Evolutionary conservation across 2,113 vertebrate species (phyloP).

Genomic region (Actenoides lindsayi): DNA sequence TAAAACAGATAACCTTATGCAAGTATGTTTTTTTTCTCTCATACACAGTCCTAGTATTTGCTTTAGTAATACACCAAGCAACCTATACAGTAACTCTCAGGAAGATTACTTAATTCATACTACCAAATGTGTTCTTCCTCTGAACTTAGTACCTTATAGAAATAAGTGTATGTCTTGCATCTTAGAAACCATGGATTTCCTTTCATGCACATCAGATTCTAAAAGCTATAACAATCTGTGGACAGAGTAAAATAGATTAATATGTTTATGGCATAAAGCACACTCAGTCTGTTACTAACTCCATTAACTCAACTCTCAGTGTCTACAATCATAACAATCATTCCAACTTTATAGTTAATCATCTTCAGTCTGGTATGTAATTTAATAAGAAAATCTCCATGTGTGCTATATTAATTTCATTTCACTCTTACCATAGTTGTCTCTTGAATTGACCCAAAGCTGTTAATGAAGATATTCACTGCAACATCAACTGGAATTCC

Average conservation of each 20-base stretch:
- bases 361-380: background rate
- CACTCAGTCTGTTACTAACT: background rate
- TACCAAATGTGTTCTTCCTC: background rate
- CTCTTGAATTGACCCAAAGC: constrained; percentile 98
- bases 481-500: constrained; percentile 96
- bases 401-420: background rate
- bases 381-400: background rate
- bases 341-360: background rate
- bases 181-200: background rate
- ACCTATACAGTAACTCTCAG: background rate
- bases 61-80: background rate
- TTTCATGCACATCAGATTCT: background rate
- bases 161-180: background rate
- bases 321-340: background rate
- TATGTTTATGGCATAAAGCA: background rate
- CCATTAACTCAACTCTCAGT: background rate
- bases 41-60: background rate
- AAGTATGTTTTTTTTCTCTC: background rate
- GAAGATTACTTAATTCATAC: background rate
- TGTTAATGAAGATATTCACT: constrained; percentile 99
- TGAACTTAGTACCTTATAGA: background rate
- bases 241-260: background rate
- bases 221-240: background rate
- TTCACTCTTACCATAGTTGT: constrained; percentile 93
- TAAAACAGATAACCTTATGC: background rate